Conservation (phyloP, 1,140 invertebrate species). For the Calliopsis andreniformis region DNA sequence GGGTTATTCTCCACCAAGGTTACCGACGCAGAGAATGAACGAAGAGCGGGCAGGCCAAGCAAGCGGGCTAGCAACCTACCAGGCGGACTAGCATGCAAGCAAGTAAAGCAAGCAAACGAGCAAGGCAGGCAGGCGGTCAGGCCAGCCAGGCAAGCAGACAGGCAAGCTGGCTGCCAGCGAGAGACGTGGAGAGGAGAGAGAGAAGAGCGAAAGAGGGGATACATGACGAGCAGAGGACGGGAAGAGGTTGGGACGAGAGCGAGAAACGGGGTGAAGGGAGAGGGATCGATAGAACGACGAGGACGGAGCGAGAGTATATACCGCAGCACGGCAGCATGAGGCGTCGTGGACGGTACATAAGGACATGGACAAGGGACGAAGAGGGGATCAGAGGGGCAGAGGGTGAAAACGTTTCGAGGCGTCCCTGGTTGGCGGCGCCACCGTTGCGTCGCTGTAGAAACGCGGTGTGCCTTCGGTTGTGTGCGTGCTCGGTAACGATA, state of each 20-base stretch:
- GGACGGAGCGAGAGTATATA: conserved; percentile 65
- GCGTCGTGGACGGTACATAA: conserved; percentile 49
- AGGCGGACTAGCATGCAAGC: conserved; percentile 46
- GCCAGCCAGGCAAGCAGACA: conserved; percentile 48
- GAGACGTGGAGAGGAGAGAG: conserved; percentile 42
- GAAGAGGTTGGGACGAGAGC: conserved; percentile 40
- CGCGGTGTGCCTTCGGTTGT: background rate
- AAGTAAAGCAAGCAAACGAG: conserved; percentile 36
- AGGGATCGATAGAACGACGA: conserved; percentile 78
- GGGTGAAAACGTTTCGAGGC: conserved; percentile 44
- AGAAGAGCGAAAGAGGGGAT: conserved; percentile 38
- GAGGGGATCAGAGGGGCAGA: background rate
- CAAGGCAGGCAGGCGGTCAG: conserved; percentile 49
- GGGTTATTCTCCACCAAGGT: conserved; percentile 79
- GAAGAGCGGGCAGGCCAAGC: conserved; percentile 53
- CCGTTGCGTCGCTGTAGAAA: conserved; percentile 44
- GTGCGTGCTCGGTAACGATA: conserved; percentile 23
- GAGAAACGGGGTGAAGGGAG: conserved; percentile 58
- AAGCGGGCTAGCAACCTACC: conserved; percentile 47
- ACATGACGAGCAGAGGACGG: conserved; percentile 40
- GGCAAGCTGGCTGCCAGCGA: conserved; percentile 48
- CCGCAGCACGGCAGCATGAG: conserved; percentile 51
- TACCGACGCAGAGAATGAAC: conserved; percentile 66
- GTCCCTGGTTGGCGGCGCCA: conserved; percentile 57
- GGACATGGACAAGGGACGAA: conserved; percentile 19